Base-by-base conservation (phyloP, 2,888 invertebrate species). In the Hipparchia semele region DNA sequence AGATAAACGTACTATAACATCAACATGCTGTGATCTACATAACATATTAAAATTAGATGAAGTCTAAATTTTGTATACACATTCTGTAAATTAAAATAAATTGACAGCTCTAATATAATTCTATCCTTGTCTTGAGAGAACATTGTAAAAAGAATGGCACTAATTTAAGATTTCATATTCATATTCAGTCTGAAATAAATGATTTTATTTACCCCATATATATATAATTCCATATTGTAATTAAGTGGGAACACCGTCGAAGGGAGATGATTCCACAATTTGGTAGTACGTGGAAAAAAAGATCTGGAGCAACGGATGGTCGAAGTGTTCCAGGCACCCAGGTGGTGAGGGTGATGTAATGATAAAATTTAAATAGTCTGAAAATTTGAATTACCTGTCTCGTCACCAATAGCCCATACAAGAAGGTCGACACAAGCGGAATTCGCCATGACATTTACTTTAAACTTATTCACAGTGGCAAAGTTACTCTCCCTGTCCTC, bases 391-490 rank as follows among this genome's bases (percentile, higher is more conserved):
- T 93, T 88, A 98, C 99, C 98, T 84, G 98, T 97, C 94, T 99
- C 99, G 88, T 99, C 99, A 0, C 97, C 97, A 79, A 99, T 98
- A 0, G 99, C 99, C 99, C 99, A 99, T 51, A 99, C 99, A 1
- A 99, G 95, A 7, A 99, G 94, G 89, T 99, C 99, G 0, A 99
- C 98, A 85, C 99, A 99, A 0, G 99, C 99, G 0, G 99, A 98
- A 91, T 99, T 99, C 0, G 99, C 98, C 96, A 98, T 98, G 0
- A 99, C 98, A 84, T 98, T 98, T 56, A 99, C 96, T 93, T 98
- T 98, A 87, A 98, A 98, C 86, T 97, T 97, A 89, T 98, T 98
- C 2, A 98, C 97, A 0, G 97, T 96, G 1, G 96, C 96, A 82
- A 94, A 96, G 87, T 97, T 97, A 74, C 95, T 96, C 83, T 98